Conservation (phyloP, 2,113 vertebrate genomes). For the Camelus bactrianus region DNA sequence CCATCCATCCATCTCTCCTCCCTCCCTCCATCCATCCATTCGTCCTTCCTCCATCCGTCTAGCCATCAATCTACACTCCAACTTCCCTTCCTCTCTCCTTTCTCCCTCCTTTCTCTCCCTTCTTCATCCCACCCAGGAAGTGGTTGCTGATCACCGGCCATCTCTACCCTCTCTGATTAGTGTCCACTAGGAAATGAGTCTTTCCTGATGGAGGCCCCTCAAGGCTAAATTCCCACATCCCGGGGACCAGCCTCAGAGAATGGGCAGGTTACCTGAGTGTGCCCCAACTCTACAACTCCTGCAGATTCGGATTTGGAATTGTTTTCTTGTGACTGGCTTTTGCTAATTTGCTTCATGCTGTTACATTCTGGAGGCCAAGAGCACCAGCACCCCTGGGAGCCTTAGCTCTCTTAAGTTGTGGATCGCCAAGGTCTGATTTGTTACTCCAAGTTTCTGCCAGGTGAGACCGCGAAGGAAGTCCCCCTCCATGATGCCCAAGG, state of each 20-base stretch:
- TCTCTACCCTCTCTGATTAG: background rate
- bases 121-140: background rate
- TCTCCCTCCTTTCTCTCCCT: rapidly evolving
- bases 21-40: background rate
- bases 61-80: too few species aligned
- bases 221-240: background rate
- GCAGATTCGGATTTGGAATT: rapidly evolving
- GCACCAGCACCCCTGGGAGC: rapidly evolving
- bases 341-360: rapidly evolving
- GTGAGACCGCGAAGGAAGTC: background rate
- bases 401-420: background rate
- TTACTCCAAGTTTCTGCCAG: background rate
- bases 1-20: background rate
- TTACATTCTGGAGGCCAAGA: too few species aligned
- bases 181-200: background rate
- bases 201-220: background rate
- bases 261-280: rapidly evolving
- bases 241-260: background rate
- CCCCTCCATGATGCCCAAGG: background rate
- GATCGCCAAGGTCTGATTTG: background rate
- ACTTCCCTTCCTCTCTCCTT: rapidly evolving
- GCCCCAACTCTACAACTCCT: rapidly evolving
- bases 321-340: background rate
- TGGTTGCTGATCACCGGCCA: background rate
- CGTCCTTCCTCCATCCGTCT: background rate